A percentile compares a stretch with the other conserved stretches of the same genome.
Evolutionary conservation across 2,797 vertebrate species (phyloP).

Genomic region (Myioborus miniatus): DNA sequence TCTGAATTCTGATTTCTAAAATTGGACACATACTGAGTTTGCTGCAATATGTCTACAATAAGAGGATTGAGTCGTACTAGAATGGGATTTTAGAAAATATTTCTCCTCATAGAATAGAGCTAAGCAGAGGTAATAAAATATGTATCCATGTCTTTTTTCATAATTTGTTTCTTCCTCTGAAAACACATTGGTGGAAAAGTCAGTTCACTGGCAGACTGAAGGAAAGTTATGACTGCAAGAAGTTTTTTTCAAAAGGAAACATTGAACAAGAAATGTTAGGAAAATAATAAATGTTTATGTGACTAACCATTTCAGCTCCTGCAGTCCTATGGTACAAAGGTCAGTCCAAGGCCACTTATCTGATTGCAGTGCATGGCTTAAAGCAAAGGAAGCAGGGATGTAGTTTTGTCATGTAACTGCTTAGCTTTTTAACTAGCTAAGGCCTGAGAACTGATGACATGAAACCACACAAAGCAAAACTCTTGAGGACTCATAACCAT

Average conservation of each 20-base stretch:
- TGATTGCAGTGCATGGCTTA: not conserved
- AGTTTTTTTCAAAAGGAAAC: not conserved
- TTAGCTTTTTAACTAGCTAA: not conserved
- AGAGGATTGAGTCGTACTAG: not conserved
- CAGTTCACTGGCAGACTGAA: not conserved
- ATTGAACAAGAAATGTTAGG: not conserved
- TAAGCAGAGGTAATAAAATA: not conserved
- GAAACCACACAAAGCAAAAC: not conserved
- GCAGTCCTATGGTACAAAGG: rapidly evolving
- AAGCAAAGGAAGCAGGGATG: not conserved
- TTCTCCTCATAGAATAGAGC: not conserved
- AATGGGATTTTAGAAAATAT: not conserved
- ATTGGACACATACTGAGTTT: not conserved
- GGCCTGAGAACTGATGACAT: not conserved
- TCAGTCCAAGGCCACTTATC: not conserved
- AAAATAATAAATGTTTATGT: not conserved
- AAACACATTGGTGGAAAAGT: not conserved
- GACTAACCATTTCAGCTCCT: not conserved
- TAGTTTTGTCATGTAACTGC: too few relatives aligned
- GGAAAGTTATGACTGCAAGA: not conserved
- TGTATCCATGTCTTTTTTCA: not conserved
- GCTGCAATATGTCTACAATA: not conserved
- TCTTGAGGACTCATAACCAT: not conserved
- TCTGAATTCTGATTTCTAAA: not conserved
- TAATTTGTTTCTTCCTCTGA: not conserved